phyloP scores from a whole-genome alignment of 2,797 vertebrate genomes.

The Syndactyla subalaris region DNA sequence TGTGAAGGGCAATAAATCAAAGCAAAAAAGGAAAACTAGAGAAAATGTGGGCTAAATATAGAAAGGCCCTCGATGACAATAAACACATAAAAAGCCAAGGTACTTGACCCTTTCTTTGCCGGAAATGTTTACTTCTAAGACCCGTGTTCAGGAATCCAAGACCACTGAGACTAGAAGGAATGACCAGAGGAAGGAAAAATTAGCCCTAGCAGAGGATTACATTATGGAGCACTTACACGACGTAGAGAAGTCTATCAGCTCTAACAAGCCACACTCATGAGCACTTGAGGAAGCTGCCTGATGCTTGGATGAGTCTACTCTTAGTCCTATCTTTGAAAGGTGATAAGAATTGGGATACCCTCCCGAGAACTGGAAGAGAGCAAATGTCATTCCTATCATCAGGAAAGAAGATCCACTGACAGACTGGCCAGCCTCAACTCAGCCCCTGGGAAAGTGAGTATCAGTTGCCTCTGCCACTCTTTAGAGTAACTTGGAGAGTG shows the following conservation, averaged over 20 bases:
- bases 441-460: background rate
- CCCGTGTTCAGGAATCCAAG: background rate
- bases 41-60: background rate
- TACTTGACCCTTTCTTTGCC: background rate
- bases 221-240: background rate
- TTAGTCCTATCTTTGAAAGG: constrained; percentile 20
- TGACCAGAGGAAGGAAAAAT: background rate
- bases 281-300: constrained; percentile 20
- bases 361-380: constrained; percentile 15
- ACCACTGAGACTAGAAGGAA: background rate
- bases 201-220: background rate
- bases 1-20: background rate
- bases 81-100: background rate
- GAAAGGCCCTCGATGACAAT: background rate
- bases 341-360: constrained; percentile 28
- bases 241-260: background rate
- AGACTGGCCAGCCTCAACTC: background rate
- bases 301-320: constrained; percentile 12
- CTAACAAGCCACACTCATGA: constrained; percentile 23
- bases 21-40: background rate
- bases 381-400: background rate
- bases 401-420: background rate
- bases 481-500: background rate
- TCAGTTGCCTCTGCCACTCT: background rate
- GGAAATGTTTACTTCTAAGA: background rate